phyloP scores from a whole-genome alignment of 2,113 vertebrate species.

The Anoura caudifer region DNA sequence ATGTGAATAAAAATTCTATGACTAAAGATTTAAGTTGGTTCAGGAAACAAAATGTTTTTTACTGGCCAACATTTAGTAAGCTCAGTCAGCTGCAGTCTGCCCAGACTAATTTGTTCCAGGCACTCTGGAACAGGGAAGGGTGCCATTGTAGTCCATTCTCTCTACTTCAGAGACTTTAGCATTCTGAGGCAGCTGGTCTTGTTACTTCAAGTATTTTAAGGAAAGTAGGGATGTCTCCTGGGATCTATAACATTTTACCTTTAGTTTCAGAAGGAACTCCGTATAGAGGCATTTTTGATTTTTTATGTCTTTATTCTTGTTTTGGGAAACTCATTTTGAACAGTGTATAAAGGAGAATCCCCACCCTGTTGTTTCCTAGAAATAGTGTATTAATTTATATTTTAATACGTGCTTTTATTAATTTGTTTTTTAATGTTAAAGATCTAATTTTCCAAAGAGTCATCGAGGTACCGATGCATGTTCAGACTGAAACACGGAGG shows the following conservation, averaged over 20 bases:
- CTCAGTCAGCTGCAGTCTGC: not conserved
- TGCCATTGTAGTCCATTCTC: not conserved
- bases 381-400: not conserved
- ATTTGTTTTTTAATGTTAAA: conserved; percentile 31
- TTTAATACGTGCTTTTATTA: not conserved
- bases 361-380: not conserved
- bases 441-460: not conserved
- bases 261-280: conserved; percentile 22
- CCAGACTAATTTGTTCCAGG: not conserved
- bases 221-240: not conserved
- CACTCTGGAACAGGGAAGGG: not conserved
- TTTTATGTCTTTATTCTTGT: conserved; percentile 11
- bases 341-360: conserved; percentile 18
- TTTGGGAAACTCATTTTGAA: not conserved
- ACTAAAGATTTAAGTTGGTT: not conserved
- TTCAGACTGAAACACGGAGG: not conserved
- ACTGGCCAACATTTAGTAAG: not conserved
- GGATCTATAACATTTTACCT: not conserved
- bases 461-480: not conserved
- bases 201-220: not conserved
- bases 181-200: not conserved
- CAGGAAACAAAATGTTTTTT: not conserved
- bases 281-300: not conserved
- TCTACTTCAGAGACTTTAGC: not conserved
- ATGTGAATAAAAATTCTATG: conserved; percentile 25